Evolutionary conservation across 2,888 invertebrate species (phyloP), one percentile per base, ranked within the genome.

Genomic region (Baronia brevicornis): DNA sequence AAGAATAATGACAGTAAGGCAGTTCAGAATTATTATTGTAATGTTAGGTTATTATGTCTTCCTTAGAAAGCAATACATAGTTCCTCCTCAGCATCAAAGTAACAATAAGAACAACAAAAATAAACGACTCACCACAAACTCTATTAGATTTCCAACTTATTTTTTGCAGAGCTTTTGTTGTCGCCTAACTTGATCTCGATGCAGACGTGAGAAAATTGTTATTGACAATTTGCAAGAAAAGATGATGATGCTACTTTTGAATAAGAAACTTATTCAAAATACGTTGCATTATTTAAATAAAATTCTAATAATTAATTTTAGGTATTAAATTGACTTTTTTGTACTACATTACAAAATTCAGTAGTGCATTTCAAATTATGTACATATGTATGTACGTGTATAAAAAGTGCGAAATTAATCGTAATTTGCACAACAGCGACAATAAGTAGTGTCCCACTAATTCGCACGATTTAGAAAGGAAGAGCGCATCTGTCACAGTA

Each of bases 111-210:
- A 72, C 67, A 74, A 73, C 59, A 75, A 66, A 79, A 78, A 74
- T 71, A 72, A 71, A 69, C 65, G 61, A 64, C 72, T 74, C 58
- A 75, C 77, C 77, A 71, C 79, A 79, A 79, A 77, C 72, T 74
- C 79, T 77, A 80, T 80, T 79, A 80, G 73, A 77, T 78, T 80
- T 72, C 69, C 68, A 72, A 71, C 61, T 77, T 67, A 73, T 68
- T 82, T 79, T 80, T 80, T 79, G 78, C 69, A 63, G 62, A 70
- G 67, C 66, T 68, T n/a, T n/a, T 72, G 73, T 75, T 68, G 69
- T 72, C 73, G 64, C 61, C 73, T 71, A 73, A 75, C 74, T 72
- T 69, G 66, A 72, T 70, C 71, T 72, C 70, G 66, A 74, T 71
- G 71, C 66, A 67, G 68, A 79, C 75, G 74, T 75, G 75, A 77